These are phyloP conservation scores for Sandelia bainsii DNA, from an alignment of 2,797 vertebrate genomes.

Conservation along the genomic window DNA sequence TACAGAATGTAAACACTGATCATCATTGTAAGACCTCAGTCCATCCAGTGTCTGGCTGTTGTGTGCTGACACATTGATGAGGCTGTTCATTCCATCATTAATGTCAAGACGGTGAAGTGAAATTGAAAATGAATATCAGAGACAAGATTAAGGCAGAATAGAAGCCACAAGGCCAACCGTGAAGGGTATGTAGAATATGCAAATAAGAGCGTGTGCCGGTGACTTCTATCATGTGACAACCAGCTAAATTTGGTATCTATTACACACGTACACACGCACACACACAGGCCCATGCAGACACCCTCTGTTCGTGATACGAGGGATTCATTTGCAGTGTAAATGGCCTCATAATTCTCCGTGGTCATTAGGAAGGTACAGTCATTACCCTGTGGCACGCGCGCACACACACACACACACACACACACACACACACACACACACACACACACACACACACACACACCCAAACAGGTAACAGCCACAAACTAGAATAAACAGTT, in stretches of 20 bases:
- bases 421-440: constrained; percentile 13
- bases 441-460: constrained; percentile 6
- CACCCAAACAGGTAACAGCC: constrained; percentile 2
- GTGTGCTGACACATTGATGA: not conserved
- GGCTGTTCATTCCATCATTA: not conserved
- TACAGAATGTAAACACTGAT: too few relatives aligned
- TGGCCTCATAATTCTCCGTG: constrained; percentile 62
- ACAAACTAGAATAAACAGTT: not conserved
- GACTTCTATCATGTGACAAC: constrained; percentile 1
- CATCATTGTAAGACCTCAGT: too few relatives aligned
- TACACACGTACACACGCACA: constrained; percentile 16
- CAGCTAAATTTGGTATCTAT: constrained; percentile 39
- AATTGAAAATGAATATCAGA: not conserved
- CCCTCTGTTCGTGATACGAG: constrained; percentile 30
- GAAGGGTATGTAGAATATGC: constrained; percentile 24
- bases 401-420: constrained; percentile 8
- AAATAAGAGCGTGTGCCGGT: constrained; percentile 20
- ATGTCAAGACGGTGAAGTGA: not conserved
- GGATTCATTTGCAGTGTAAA: constrained; percentile 64
- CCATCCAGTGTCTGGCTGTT: too few relatives aligned
- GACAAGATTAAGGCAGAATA: not conserved
- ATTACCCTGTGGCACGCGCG: constrained; percentile 42
- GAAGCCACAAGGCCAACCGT: not conserved
- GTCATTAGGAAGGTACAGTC: constrained; percentile 67
- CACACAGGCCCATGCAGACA: constrained; percentile 11